Base-by-base conservation (phyloP, 2,797 vertebrate species). In the Gobionotothen gibberifrons region DNA sequence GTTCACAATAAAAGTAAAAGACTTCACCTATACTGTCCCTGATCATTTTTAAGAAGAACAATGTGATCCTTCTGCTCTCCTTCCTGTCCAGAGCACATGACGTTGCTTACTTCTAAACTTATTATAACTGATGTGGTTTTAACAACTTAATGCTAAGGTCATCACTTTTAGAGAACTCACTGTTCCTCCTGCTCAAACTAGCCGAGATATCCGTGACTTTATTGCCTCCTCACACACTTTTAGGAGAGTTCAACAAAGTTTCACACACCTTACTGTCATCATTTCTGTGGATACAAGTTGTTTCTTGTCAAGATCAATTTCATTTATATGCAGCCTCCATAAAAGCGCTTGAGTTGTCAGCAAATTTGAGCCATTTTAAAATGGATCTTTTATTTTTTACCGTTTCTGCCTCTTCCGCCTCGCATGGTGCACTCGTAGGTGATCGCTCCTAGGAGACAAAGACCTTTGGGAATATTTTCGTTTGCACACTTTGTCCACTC, bases 381-480 rank as follows among this genome's bases (percentile, higher is more conserved):
- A 78, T 60, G 48, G 74, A 81, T 86, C 44, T 32, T 32, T 32
- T 72, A 4, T 42, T 68, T 42, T 40, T 60, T 47, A 46, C 16
- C 1, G 36, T 55, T 49, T 19, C 67, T 55, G 19, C 19, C 51
- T 57, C 15, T 9, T 26, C 13, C 17, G n/a, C 49, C 26, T 73
- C 13, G 0, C 70, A 12, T 48, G 22, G 9, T 26, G 32, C 42
- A 6, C 64, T 55, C 10, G 3, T 14, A 1, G 52, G 43, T 44
- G 56, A 81, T 74, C 75, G 16, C 61, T 69, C 62, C 9, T 32
- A n/a, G 22, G 39, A 54, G 51, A 79, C 57, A 0, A 47, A 70
- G 64, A 77, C 66, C 57, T 74, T 75, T 16, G 39, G 46, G 44
- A 56, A 61, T 60, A 59, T 73, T 74, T 77, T 13, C 15, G 66